Evolutionary conservation across 1,140 invertebrate species (phyloP).

Genomic region (Dendrolimus punctatus): DNA sequence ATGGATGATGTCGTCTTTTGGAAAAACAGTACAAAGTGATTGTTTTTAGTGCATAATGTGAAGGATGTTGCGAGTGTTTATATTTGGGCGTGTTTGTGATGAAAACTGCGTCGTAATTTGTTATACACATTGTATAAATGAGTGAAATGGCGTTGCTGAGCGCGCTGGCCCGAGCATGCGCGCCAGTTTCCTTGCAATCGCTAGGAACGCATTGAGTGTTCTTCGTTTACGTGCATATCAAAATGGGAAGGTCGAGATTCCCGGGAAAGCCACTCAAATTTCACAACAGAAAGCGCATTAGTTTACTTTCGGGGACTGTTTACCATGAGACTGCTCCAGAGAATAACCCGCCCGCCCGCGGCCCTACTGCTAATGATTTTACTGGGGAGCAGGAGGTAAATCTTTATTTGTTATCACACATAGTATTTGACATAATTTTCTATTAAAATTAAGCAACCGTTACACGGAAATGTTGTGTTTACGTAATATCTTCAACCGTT

Average conservation of each 20-base stretch:
- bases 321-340: conserved; percentile 64
- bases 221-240: conserved; percentile 67
- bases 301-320: conserved; percentile 75
- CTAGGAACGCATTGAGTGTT: conserved; percentile 68
- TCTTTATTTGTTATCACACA: conserved; percentile 24
- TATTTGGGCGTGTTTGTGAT: conserved; percentile 53
- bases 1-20: conserved; percentile 64
- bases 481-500: conserved; percentile 57
- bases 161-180: conserved; percentile 71
- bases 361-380: conserved; percentile 57
- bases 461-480: conserved; percentile 54
- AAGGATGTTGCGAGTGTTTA: conserved; percentile 61
- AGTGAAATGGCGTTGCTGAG: conserved; percentile 70
- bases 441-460: conserved; percentile 27
- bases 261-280: conserved; percentile 88
- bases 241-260: conserved; percentile 80
- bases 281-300: conserved; percentile 85
- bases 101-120: conserved; percentile 70
- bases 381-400: conserved; percentile 66
- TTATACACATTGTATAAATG: conserved; percentile 71
- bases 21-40: conserved; percentile 64
- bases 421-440: conserved; percentile 22
- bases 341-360: conserved; percentile 55
- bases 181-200: conserved; percentile 66
- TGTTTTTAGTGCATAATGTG: conserved; percentile 60